phyloP scores from a whole-genome alignment of 2,797 vertebrate genomes.

The Hephaestus fuliginosus region DNA sequence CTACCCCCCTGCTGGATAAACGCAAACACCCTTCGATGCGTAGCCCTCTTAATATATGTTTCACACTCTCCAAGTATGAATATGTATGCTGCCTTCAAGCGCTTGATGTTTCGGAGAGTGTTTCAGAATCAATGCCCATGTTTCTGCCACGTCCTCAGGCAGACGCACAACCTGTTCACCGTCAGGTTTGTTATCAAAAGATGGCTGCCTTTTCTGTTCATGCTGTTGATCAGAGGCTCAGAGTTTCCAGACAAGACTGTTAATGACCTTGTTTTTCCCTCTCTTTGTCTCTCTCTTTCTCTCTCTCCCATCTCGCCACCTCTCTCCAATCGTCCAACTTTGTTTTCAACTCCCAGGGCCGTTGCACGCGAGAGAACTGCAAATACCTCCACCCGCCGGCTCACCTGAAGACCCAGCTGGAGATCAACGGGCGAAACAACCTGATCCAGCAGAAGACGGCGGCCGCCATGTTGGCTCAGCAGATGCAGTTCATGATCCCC shows the following conservation, averaged over 20 bases:
- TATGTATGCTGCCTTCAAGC: conserved; percentile 60
- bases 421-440: conserved; percentile 98
- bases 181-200: conserved; percentile 37
- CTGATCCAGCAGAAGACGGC: conserved; percentile 98
- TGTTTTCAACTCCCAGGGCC: conserved; percentile 83
- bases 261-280: conserved; percentile 39
- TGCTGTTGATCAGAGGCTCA: conserved; percentile 37
- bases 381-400: conserved; percentile 97
- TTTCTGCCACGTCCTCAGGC: conserved; percentile 50
- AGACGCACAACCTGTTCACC: conserved; percentile 45
- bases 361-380: conserved; percentile 97
- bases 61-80: conserved; percentile 47
- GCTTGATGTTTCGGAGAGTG: conserved; percentile 35
- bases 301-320: neutral
- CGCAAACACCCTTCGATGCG: neutral
- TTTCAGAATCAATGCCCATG: conserved; percentile 33
- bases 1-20: neutral
- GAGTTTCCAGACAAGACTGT: conserved; percentile 20
- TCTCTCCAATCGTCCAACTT: neutral
- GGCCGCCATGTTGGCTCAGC: conserved; percentile 97
- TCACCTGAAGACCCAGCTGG: conserved; percentile 97
- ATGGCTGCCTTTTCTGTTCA: conserved; percentile 8
- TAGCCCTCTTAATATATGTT: conserved; percentile 12
- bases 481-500: conserved; percentile 98
- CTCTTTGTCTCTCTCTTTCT: neutral